Base-by-base conservation (phyloP, 1,140 invertebrate species). In the Lamellibrachia luymesi region DNA sequence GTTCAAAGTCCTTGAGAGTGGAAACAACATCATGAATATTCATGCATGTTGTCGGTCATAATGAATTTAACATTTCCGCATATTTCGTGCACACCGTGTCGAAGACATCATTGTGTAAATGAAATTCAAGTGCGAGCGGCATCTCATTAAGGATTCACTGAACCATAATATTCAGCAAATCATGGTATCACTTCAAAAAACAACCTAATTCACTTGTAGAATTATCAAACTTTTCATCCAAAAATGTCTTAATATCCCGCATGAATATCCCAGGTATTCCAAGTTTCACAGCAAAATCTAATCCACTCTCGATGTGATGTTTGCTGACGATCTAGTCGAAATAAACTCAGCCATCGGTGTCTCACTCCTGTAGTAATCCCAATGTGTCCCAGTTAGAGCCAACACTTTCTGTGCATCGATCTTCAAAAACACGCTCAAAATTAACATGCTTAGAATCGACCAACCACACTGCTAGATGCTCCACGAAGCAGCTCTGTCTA, bases 1-100 rank as follows among this genome's bases (percentile, higher is more conserved):
- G 52, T 6, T 56, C 52, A 56, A 56, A 56, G 52, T 56, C 17
- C 8, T 80, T 80, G 64, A 17, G 64, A 80, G 13, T 22, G 25
- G 64, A 80, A 80, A 80, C 13, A 80, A 80, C 64, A 80, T 80
- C 64, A 80, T 80, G 64, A 80, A 80, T 80, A 80, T 80, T 80
- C 64, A 80, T 17, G 13, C 64, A 10, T 80, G 64, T 80, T 80
- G 64, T 80, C 13, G 13, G 13, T 80, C 64, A 80, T 80, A 80
- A 80, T 80, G 25, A 80, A 80, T 80, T 80, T 80, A 80, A 80
- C 64, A 80, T 22, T 22, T 80, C 64, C 64, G 25, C 64, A 17
- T 22, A 80, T 80, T 80, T 80, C 64, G 25, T 17, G 64, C 0
- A 17, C 25, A 38, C 64, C 7, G 64, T 80, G 17, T 56, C 52